Base-by-base conservation (phyloP, 2,797 vertebrate genomes). In the Poecilia picta region DNA sequence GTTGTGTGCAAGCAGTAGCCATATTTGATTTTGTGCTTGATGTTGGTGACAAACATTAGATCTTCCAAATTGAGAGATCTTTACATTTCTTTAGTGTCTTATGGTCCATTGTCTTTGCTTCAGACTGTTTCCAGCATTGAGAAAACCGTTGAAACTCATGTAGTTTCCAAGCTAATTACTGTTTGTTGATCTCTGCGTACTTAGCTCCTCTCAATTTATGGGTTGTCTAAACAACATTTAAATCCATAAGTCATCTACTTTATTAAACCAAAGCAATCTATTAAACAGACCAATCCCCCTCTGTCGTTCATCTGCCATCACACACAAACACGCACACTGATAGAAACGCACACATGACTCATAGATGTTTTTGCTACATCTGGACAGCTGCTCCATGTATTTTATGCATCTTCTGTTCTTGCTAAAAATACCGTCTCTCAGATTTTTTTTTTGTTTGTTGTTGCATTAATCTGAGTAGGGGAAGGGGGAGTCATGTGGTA, bases 331-430 rank as follows among this genome's bases (percentile, higher is more conserved):
- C 55, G 64, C 25, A 68, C 20, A 73, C 76, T 36, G 45, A 64
- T 28, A n/a, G 31, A n/a, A 62, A 80, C 73, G 64, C 76, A 82
- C 41, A 41, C 51, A 70, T 51, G 49, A 74, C 13, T 64, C n/a
- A 73, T 70, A 72, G 70, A 55, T 75, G 64, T 8, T 78, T 71
- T 25, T 70, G 51, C 33, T 45, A 74, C 83, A 87, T 89, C 86
- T 86, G 84, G 83, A 43, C 85, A 89, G 80, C 85, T 85, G 78
- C 70, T 83, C 49, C 74, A 31, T 80, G 64, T 39, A 13, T 80
- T 76, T 75, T 57, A 76, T 68, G 13, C 20, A 45, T 39, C 62
- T 84, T 81, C 74, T 47, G 28, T 33, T 36, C 20, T 36, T 73
- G 70, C 31, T 62, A 47, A 49, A 78, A 62, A 73, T 73, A 78